A percentile compares a stretch with the other conserved stretches of the same genome.
Evolutionary conservation across 1,140 invertebrate species (phyloP).

Genomic region (Plodia interpunctella): DNA sequence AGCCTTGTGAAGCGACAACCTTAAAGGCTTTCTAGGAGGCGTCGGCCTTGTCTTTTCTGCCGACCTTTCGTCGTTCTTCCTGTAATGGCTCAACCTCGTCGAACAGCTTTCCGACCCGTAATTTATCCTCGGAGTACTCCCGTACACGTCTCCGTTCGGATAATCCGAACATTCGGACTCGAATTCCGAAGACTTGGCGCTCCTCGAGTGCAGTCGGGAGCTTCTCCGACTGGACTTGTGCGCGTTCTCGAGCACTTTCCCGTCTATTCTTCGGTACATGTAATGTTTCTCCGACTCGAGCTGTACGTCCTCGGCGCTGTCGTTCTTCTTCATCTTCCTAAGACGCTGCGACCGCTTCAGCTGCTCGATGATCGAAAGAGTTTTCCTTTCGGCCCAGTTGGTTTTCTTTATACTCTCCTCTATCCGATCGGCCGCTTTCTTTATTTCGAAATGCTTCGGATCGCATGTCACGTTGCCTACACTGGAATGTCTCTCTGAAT

Average conservation of each 20-base stretch:
- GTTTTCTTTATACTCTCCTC: conserved; percentile 72
- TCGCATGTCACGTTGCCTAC: conserved; percentile 24
- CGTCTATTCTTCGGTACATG: conserved; percentile 69
- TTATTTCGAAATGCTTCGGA: conserved; percentile 48
- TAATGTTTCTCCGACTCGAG: conserved; percentile 60
- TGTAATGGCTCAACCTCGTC: conserved; percentile 65
- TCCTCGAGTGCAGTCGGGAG: conserved; percentile 76
- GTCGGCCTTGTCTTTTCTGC: conserved; percentile 79
- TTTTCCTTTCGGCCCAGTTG: conserved; percentile 69
- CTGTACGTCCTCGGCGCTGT: conserved; percentile 59
- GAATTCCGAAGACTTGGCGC: conserved; percentile 82
- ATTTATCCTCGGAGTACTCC: conserved; percentile 68
- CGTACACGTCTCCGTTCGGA: conserved; percentile 57
- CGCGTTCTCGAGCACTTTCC: conserved; percentile 71
- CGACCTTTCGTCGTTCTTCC: conserved; percentile 57
- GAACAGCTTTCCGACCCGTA: conserved; percentile 78
- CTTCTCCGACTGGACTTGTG: conserved; percentile 70
- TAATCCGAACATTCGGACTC: conserved; percentile 79
- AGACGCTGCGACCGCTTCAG: conserved; percentile 62
- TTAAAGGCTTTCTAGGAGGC: conserved; percentile 89
- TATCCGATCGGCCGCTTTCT: conserved; percentile 59
- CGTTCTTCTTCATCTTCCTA: conserved; percentile 63
- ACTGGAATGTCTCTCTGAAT: conserved; percentile 25
- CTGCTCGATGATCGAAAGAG: conserved; percentile 66
- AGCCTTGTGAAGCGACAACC: conserved; percentile 88